Evolutionary conservation across 2,888 invertebrate species (phyloP).

Genomic region (Notodonta ziczac): DNA sequence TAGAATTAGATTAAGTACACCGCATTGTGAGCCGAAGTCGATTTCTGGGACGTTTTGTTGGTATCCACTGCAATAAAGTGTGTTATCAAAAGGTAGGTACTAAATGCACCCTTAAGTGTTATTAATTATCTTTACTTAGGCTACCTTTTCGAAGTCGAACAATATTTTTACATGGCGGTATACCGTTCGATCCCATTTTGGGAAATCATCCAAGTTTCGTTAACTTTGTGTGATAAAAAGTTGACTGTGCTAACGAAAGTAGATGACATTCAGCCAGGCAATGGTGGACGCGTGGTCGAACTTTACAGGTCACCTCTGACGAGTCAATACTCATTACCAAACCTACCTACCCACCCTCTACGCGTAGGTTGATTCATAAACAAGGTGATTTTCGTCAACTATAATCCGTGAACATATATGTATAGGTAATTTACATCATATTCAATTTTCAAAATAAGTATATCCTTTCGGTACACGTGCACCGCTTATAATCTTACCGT

Average conservation of each 20-base stretch:
- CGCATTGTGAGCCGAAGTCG: constrained; percentile 10
- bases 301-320: constrained; percentile 32
- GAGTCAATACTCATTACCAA: constrained; percentile 35
- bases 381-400: no score
- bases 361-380: not conserved
- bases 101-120: no score
- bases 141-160: not conserved
- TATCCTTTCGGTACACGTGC: constrained; percentile 18
- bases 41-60: constrained; percentile 14
- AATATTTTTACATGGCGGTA: no score
- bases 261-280: constrained; percentile 8
- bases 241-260: constrained; percentile 4
- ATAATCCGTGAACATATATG: no score
- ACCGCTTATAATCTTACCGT: constrained; percentile 36
- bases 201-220: no score
- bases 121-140: not conserved
- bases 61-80: not conserved
- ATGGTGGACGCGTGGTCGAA: constrained; percentile 12
- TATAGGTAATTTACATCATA: no score
- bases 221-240: no score
- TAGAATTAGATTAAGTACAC: constrained; percentile 22
- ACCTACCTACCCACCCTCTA: not conserved
- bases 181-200: no score
- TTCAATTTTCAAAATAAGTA: not conserved
- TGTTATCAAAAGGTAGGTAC: not conserved